Evolutionary conservation across 37 sponge, comb jelly and placozoan species (phyloP), one percentile per base, ranked within the genome.

Genomic region (Spongilla lacustris): DNA sequence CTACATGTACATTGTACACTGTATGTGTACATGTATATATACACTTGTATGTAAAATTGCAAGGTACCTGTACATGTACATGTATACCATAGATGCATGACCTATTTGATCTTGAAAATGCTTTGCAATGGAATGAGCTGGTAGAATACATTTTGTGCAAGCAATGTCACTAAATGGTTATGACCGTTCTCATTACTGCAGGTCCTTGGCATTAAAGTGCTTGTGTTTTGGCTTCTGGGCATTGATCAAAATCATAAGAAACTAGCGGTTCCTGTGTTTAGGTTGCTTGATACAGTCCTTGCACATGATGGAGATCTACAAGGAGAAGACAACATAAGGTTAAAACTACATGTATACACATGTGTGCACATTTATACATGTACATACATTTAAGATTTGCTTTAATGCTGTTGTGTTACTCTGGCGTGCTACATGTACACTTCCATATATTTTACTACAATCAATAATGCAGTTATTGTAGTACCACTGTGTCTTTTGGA

Each of bases 221-320:
- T 93, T 71, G 91, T 89, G 77, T 74, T 35, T 34, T 93, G 94
- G 94, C 49, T 93, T 46, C 68, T 83, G 29, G 93, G 93, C 2
- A 78, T 84, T 67, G 22, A 73, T 27, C 23, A 24, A 74, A 78
- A 79, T 50, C n/a, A 72, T 27, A 75, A 88, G 76, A 81, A 86
- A 67, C n/a, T 21, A n/a, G 74, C 82, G 30, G 48, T 36, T 22
- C 83, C 83, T 12, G 93, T 93, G 5, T 71, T 93, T 22, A 81
- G 58, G 10, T 31, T 93, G 2, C 34, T 93, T 36, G 70, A 83
- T 78, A 86, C 75, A 27, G 38, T 87, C 0, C 85, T 93, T 19
- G 78, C 41, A 2, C 73, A 87, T 31, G 84, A 90, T 83, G 94
- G 94, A n/a, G 94, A 93, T 78, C 75, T 93, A 31, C 85, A 87